Base-by-base conservation (phyloP, 2,888 invertebrate species). In the Tyria jacobaeae region DNA sequence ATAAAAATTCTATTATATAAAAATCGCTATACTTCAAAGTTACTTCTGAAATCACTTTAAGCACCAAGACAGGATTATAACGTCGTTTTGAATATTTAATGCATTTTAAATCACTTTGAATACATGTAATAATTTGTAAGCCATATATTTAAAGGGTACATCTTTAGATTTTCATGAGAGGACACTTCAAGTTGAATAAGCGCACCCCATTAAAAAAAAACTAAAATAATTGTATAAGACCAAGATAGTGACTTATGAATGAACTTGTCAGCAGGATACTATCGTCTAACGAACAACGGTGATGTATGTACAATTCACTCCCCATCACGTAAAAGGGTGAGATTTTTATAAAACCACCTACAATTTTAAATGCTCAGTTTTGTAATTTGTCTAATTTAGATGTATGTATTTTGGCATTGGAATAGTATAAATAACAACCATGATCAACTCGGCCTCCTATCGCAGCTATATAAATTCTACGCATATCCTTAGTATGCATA, bases 141-240 rank as follows among this genome's bases (percentile, higher is more conserved):
- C 57, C 61, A 62, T 12, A 48, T 24, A 10, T 62, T 47, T 34
- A 57, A 47, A 21, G 1, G 39, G 53, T 21, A 57, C 53, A 57
- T 62, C 6, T 15, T 31, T 5, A 49, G 47, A 37, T 25, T 34
- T 14, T 35, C 12, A 6, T 3, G 0, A 3, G 59, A n/a, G 9
- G 17, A 25, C 39, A 53, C 12, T 12, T 53, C 24, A 12, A 21
- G 15, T 25, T 39, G 57, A 61, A 55, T 35, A 39, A 47, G 35
- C n/a, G 50, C 27, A 21, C 21, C 35, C n/a, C 50, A 25, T 9
- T 61, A 25, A 1, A 21, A 21, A 34, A 61, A 31, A 31, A 5
- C 31, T 31, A 31, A 31, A 31, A 5, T 31, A 31, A 31, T 31
- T 3, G 3, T 31, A 31, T 31, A 5, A 31, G 31, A 31, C 31